Evolutionary conservation across 1,140 invertebrate species (phyloP).

Genomic region (Callitettix versicolor): DNA sequence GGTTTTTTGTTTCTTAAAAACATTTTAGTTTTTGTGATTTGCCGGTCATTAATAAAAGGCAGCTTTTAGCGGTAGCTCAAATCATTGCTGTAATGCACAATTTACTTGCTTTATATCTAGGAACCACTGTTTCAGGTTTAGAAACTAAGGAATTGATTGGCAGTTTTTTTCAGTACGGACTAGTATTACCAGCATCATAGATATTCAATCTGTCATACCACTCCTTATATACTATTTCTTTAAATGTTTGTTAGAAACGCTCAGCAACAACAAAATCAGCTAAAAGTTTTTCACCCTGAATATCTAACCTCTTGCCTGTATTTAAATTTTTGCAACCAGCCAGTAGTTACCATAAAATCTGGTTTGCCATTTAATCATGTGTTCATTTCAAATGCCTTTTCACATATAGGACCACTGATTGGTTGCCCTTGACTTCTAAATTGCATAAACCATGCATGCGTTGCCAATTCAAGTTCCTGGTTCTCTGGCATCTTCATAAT

Average conservation of each 20-base stretch:
- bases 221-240: slow-evolving; percentile 20
- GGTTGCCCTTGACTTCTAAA: background rate
- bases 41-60: slow-evolving; percentile 25
- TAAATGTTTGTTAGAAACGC: slow-evolving; percentile 18
- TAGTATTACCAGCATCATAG: slow-evolving; percentile 26
- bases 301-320: slow-evolving; percentile 11
- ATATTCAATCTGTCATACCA: slow-evolving; percentile 25
- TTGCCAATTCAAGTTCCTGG: background rate
- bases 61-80: slow-evolving; percentile 23
- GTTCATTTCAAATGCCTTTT: slow-evolving; percentile 4
- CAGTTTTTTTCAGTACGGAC: slow-evolving; percentile 26
- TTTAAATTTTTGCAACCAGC: slow-evolving; percentile 5
- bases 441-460: slow-evolving; percentile 8
- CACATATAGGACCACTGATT: slow-evolving; percentile 12
- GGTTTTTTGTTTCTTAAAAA: slow-evolving; percentile 19
- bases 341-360: background rate
- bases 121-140: slow-evolving; percentile 13
- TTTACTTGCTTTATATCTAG: slow-evolving; percentile 23
- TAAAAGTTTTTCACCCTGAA: slow-evolving; percentile 27
- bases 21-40: slow-evolving; percentile 23
- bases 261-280: slow-evolving; percentile 28
- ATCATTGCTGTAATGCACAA: slow-evolving; percentile 31
- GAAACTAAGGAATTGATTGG: slow-evolving; percentile 18
- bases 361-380: background rate
- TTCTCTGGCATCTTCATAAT: slow-evolving; percentile 2